A percentile compares a stretch with the other conserved stretches of the same genome.
These are phyloP conservation scores for Galleria mellonella DNA, from an alignment of 1,140 invertebrate species.

Conservation along the genomic window DNA sequence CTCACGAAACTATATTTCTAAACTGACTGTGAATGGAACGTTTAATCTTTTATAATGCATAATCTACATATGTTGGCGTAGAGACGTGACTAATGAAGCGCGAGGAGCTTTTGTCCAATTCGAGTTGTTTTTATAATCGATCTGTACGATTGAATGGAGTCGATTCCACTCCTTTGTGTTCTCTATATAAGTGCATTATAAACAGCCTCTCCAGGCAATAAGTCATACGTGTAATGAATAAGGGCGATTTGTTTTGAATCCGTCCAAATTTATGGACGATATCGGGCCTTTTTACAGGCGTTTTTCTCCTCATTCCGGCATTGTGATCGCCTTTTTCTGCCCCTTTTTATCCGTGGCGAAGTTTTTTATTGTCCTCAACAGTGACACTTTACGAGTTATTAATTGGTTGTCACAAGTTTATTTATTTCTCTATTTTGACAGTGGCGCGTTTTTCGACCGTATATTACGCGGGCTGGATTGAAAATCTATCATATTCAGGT, in stretches of 20 bases:
- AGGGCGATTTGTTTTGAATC: constrained; percentile 75
- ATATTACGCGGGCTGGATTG: constrained; percentile 62
- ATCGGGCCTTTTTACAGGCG: constrained; percentile 66
- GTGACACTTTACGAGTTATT: constrained; percentile 74
- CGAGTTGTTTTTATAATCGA: constrained; percentile 38
- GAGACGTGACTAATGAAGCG: constrained; percentile 62
- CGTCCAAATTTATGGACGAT: constrained; percentile 70
- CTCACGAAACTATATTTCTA: constrained; percentile 15
- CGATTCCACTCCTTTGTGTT: constrained; percentile 45
- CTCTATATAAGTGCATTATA: constrained; percentile 60
- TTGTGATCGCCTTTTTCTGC: constrained; percentile 67
- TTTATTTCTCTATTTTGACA: constrained; percentile 73
- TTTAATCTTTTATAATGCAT: constrained; percentile 15
- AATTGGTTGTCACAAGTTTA: constrained; percentile 73
- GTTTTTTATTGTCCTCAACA: constrained; percentile 65
- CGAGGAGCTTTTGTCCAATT: constrained; percentile 34
- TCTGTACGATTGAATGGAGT: constrained; percentile 22
- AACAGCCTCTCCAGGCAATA: constrained; percentile 51
- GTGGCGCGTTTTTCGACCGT: constrained; percentile 59
- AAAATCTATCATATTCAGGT: constrained; percentile 74
- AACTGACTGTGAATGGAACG: constrained; percentile 12
- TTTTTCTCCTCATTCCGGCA: constrained; percentile 61
- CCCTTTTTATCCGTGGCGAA: constrained; percentile 55
- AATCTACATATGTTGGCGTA: constrained; percentile 12
- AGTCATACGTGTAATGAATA: constrained; percentile 74